phyloP scores from a whole-genome alignment of 2,888 invertebrate species.

The Lottia gigantea region DNA sequence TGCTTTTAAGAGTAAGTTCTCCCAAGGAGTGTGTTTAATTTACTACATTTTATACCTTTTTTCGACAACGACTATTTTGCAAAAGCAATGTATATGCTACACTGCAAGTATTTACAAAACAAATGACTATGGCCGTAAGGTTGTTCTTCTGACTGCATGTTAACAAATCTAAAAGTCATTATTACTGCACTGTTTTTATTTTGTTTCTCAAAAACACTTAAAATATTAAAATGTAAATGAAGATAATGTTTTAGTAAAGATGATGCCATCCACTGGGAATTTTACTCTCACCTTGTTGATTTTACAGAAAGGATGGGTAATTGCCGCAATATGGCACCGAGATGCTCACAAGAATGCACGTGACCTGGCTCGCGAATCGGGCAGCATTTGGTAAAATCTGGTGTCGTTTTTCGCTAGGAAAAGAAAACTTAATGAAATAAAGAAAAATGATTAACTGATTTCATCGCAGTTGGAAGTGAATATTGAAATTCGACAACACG shows the following conservation, averaged over 20 bases:
- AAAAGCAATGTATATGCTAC: too few relatives aligned
- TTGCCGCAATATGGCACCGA: slow-evolving; percentile 1
- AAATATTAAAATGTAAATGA: too few relatives aligned
- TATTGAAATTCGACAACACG: neutral
- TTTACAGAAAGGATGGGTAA: neutral
- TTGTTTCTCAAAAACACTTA: too few relatives aligned
- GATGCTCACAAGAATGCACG: neutral
- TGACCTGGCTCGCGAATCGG: neutral
- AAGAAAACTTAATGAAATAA: slow-evolving; percentile 8
- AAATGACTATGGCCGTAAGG: too few relatives aligned
- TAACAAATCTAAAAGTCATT: too few relatives aligned
- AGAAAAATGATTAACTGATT: slow-evolving; percentile 11
- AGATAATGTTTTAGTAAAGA: neutral
- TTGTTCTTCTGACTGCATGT: too few relatives aligned
- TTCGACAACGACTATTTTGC: too few relatives aligned
- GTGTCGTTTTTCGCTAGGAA: neutral
- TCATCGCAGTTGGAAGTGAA: slow-evolving; percentile 5
- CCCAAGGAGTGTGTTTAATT: too few relatives aligned
- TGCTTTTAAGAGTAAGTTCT: too few relatives aligned
- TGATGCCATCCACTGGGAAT: neutral
- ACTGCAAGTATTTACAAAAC: too few relatives aligned
- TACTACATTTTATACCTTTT: too few relatives aligned
- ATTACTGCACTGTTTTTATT: too few relatives aligned
- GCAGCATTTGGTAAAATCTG: slow-evolving; percentile 8
- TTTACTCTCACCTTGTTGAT: neutral